Conservation (phyloP, 2,113 vertebrate genomes). For the Cochlearius cochlearius region DNA sequence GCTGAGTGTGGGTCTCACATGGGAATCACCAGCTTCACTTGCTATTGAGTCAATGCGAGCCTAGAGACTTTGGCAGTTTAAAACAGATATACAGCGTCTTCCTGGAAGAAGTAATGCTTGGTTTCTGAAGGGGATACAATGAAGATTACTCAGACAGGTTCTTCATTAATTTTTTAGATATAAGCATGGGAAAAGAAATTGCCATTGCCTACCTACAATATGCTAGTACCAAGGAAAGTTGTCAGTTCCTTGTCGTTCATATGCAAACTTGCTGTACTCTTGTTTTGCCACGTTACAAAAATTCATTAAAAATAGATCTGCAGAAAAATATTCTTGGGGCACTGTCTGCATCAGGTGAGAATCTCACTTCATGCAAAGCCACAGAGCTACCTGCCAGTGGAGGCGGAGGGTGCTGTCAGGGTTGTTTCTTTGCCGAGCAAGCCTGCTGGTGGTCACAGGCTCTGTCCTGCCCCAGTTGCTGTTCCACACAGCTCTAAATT, state of each 20-base stretch:
- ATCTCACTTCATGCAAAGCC: background rate
- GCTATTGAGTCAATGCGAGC: background rate
- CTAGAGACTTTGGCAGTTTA: background rate
- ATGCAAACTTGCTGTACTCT: background rate
- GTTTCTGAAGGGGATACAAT: background rate
- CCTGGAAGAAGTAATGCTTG: background rate
- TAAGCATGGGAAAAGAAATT: background rate
- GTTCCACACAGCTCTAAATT: constrained; percentile 14
- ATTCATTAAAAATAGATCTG: background rate
- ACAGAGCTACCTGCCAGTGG: background rate
- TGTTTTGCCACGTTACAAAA: background rate
- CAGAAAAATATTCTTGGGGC: background rate
- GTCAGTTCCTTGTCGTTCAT: background rate
- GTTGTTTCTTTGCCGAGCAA: background rate
- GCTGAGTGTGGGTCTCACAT: background rate
- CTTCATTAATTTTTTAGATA: background rate
- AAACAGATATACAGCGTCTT: background rate
- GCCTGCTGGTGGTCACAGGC: background rate
- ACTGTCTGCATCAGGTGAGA: background rate
- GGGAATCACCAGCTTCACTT: background rate
- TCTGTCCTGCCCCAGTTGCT: background rate
- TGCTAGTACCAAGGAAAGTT: background rate
- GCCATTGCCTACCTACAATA: background rate
- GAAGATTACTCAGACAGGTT: background rate
- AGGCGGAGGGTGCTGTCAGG: background rate